These are phyloP conservation scores for Limnothrissa miodon DNA, from an alignment of 2,113 vertebrate species.

Conservation along the genomic window DNA sequence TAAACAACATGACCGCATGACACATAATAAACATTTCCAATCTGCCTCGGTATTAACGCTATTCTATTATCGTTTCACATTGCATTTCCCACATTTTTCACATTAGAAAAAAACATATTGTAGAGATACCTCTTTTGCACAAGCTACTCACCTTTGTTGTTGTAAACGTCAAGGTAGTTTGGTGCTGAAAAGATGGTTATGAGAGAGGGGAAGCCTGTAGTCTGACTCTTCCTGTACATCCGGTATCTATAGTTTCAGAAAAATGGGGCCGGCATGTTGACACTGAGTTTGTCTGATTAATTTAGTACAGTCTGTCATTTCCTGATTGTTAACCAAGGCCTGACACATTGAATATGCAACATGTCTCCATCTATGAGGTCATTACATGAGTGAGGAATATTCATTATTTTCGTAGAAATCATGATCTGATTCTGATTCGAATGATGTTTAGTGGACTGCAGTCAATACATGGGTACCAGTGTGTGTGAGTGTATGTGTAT, in stretches of 20 bases:
- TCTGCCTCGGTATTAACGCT: not conserved
- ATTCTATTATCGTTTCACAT: not conserved
- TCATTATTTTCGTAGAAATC: too few relatives aligned
- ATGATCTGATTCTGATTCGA: too few relatives aligned
- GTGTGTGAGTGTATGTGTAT: too few relatives aligned
- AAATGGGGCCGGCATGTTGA: not conserved
- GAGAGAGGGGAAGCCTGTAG: slow-evolving; percentile 79
- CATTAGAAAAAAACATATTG: not conserved
- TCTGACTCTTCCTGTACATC: slow-evolving; percentile 83
- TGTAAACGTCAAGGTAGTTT: slow-evolving; percentile 85
- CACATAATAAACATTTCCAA: not conserved
- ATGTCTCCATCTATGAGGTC: too few relatives aligned
- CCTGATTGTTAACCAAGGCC: too few relatives aligned
- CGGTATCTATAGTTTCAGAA: slow-evolving; percentile 65
- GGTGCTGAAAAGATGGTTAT: slow-evolving; percentile 83
- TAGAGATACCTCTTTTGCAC: not conserved
- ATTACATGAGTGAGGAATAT: too few relatives aligned
- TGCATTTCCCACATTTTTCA: not conserved
- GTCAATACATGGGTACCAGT: too few relatives aligned
- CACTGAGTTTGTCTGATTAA: not conserved
- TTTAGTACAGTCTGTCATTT: not conserved
- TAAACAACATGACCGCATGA: not conserved
- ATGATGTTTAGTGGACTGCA: too few relatives aligned
- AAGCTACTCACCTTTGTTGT: slow-evolving; percentile 75
- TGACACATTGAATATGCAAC: too few relatives aligned